Conservation (phyloP, 1,140 invertebrate species). For the Radopholus similis region DNA sequence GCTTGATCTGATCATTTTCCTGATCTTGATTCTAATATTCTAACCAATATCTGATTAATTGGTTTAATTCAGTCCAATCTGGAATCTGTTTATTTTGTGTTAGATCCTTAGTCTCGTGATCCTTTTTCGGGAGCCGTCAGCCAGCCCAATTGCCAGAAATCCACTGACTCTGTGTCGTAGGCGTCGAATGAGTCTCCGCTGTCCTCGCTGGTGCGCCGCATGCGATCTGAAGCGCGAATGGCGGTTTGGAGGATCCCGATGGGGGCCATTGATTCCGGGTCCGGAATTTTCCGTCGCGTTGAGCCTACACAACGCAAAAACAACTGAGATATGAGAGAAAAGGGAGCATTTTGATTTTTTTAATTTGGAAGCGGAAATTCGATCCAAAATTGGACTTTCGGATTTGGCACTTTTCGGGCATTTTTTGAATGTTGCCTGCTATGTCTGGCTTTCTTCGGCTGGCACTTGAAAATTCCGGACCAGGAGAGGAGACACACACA, state of each 20-base stretch:
- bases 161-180: not conserved
- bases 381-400: not conserved
- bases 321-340: too few species aligned
- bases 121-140: not conserved
- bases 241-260: not conserved
- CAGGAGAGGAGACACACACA: too few species aligned
- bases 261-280: not conserved
- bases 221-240: conserved; percentile 10
- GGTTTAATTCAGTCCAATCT: too few species aligned
- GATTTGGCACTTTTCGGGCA: not conserved
- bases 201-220: conserved; percentile 10
- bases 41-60: too few species aligned
- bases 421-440: not conserved
- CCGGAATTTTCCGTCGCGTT: not conserved
- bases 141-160: not conserved
- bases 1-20: too few species aligned
- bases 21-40: too few species aligned
- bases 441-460: not conserved
- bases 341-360: not conserved
- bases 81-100: not conserved
- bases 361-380: not conserved
- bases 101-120: too few species aligned
- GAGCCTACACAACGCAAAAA: too few species aligned
- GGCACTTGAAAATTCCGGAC: too few species aligned
- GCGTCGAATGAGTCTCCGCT: conserved; percentile 13